These are phyloP conservation scores for Ochropacha duplaris DNA, from an alignment of 2,888 invertebrate species.

Conservation along the genomic window DNA sequence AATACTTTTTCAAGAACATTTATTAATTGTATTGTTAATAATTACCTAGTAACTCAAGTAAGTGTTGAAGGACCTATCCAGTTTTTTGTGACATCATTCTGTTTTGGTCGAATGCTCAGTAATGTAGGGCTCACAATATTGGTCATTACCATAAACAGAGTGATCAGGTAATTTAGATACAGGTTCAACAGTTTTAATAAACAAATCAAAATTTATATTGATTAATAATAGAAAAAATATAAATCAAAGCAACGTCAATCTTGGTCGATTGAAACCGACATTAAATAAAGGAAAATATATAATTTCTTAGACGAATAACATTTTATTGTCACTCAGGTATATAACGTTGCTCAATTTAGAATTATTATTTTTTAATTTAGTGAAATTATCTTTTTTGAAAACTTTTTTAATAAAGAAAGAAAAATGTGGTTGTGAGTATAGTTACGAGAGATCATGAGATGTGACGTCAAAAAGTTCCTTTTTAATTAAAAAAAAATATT, in stretches of 20 bases:
- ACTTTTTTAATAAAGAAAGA: slow-evolving; percentile 45
- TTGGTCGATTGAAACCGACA: slow-evolving; percentile 3
- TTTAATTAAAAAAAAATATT: slow-evolving; percentile 39
- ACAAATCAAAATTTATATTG: background rate
- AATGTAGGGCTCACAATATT: background rate
- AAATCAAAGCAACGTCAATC: slow-evolving; percentile 7
- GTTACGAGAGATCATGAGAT: slow-evolving; percentile 43
- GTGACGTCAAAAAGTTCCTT: slow-evolving; percentile 59
- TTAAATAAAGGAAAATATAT: background rate
- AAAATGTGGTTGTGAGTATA: slow-evolving; percentile 76
- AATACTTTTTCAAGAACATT: background rate
- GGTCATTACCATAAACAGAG: background rate
- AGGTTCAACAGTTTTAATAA: background rate
- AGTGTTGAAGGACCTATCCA: too few species aligned
- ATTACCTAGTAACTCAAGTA: background rate
- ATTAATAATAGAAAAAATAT: background rate
- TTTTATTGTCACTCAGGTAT: slow-evolving; percentile 74
- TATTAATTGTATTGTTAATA: background rate
- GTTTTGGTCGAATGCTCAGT: background rate
- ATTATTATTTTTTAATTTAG: slow-evolving; percentile 49
- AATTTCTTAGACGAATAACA: slow-evolving; percentile 58
- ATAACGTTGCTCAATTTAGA: slow-evolving; percentile 74
- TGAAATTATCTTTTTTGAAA: slow-evolving; percentile 37
- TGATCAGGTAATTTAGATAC: background rate
- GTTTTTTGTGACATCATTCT: background rate